Evolutionary conservation across 2,888 invertebrate species (phyloP).

Genomic region (Cheilosia pagana): DNA sequence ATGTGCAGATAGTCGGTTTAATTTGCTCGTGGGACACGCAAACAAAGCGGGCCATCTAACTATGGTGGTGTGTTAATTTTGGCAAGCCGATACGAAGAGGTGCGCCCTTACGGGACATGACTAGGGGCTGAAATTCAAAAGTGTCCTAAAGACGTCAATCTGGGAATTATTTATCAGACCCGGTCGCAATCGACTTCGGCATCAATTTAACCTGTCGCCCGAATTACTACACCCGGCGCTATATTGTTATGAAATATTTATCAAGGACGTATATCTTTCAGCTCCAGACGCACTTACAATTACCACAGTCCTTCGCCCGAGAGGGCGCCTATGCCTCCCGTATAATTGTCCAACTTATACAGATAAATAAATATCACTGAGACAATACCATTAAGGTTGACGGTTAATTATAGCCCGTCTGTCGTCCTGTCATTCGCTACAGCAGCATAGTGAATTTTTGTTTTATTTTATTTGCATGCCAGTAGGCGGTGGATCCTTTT

Average conservation of each 20-base stretch:
- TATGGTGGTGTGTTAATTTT: neutral
- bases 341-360: conserved; percentile 8
- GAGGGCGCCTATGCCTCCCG: neutral
- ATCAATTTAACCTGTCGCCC: neutral
- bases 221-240: neutral
- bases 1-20: conserved; percentile 19
- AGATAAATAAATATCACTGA: conserved; percentile 35
- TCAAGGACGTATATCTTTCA: conserved; percentile 24
- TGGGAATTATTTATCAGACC: too few species aligned
- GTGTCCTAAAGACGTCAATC: too few species aligned
- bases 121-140: too few species aligned
- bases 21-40: neutral
- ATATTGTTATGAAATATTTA: conserved; percentile 10
- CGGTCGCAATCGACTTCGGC: too few species aligned
- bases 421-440: conserved; percentile 48
- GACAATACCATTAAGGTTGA: conserved; percentile 41
- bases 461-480: conserved; percentile 12
- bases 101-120: too few species aligned
- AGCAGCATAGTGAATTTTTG: conserved; percentile 8
- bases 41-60: neutral
- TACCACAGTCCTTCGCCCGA: neutral
- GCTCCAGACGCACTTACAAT: conserved; percentile 12
- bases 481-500: conserved; percentile 7
- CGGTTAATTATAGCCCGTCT: conserved; percentile 44
- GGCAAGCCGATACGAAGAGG: too few species aligned